Conservation (phyloP, 37 sponge, comb jelly and placozoan species). For the Sycon ciliatum region DNA sequence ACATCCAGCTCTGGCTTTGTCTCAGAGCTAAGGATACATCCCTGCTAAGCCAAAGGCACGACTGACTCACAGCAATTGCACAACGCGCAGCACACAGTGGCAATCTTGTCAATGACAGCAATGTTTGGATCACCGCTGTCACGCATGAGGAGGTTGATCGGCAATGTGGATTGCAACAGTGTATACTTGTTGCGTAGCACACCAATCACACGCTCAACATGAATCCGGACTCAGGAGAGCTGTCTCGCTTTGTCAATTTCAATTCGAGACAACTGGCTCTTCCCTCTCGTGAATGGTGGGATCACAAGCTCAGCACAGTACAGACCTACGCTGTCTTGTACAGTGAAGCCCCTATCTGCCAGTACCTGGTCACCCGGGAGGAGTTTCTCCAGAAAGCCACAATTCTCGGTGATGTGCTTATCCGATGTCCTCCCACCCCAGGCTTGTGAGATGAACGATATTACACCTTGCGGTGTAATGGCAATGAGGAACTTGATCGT, state of each 20-base stretch:
- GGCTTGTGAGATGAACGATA: no score
- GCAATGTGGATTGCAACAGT: slow-evolving; percentile 15
- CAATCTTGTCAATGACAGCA: slow-evolving; percentile 23
- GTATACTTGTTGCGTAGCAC: no score
- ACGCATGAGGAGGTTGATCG: slow-evolving; percentile 10
- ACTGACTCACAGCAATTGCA: no score
- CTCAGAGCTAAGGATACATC: no score
- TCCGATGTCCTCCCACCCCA: not conserved
- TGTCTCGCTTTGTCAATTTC: not conserved
- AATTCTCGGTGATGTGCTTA: not conserved
- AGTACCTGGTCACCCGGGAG: not conserved
- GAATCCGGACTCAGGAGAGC: not conserved
- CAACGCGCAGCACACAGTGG: not conserved
- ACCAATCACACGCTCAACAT: not conserved
- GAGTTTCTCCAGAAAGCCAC: not conserved
- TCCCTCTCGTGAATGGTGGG: not conserved
- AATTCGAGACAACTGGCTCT: not conserved
- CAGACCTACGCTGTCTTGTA: not conserved
- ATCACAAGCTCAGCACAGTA: not conserved
- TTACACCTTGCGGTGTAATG: no score
- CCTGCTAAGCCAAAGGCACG: no score
- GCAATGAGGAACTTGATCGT: no score
- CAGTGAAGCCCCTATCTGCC: not conserved
- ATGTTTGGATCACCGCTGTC: slow-evolving; percentile 2
- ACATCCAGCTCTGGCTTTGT: no score